Evolutionary conservation across 2,888 invertebrate genomes (phyloP).

Genomic region (Nephrocerus scutellatus): DNA sequence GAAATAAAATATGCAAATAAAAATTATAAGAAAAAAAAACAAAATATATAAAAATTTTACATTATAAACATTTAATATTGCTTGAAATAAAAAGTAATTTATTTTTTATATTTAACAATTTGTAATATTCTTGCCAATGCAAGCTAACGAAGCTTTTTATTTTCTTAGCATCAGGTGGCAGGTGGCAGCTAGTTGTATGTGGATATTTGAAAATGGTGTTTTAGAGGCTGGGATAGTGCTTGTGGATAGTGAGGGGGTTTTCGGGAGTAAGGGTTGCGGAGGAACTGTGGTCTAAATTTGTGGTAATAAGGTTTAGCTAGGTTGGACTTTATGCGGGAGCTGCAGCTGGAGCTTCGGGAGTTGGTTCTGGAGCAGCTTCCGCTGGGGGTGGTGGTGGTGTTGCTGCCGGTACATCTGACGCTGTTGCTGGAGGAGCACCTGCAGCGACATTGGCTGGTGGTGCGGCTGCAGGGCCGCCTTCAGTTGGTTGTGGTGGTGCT

Average conservation of each 20-base stretch:
- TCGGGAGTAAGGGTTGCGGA: conserved; percentile 11
- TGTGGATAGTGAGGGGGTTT: too few relatives aligned
- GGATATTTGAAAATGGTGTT: too few relatives aligned
- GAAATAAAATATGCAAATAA: too few relatives aligned
- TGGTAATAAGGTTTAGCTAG: conserved; percentile 18
- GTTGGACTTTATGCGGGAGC: conserved; percentile 32
- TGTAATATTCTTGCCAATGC: conserved; percentile 13
- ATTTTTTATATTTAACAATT: conserved; percentile 13
- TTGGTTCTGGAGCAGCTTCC: conserved; percentile 24
- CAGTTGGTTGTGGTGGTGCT: too few relatives aligned
- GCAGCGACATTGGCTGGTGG: conserved; percentile 37
- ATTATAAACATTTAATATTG: conserved; percentile 17
- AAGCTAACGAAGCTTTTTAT: conserved; percentile 15
- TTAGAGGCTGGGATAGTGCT: too few relatives aligned
- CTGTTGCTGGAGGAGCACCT: conserved; percentile 35
- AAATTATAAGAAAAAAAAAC: not conserved
- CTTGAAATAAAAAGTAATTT: conserved; percentile 23
- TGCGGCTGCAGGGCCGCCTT: conserved; percentile 29
- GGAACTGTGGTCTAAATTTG: conserved; percentile 18
- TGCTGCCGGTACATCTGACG: conserved; percentile 26
- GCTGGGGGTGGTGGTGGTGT: conserved; percentile 27
- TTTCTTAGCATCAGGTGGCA: too few relatives aligned
- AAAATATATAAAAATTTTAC: conserved; percentile 14
- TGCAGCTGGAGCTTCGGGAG: conserved; percentile 27
- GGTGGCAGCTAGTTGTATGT: too few relatives aligned